phyloP scores from a whole-genome alignment of 2,113 vertebrate genomes.

The Bubalus kerabau region DNA sequence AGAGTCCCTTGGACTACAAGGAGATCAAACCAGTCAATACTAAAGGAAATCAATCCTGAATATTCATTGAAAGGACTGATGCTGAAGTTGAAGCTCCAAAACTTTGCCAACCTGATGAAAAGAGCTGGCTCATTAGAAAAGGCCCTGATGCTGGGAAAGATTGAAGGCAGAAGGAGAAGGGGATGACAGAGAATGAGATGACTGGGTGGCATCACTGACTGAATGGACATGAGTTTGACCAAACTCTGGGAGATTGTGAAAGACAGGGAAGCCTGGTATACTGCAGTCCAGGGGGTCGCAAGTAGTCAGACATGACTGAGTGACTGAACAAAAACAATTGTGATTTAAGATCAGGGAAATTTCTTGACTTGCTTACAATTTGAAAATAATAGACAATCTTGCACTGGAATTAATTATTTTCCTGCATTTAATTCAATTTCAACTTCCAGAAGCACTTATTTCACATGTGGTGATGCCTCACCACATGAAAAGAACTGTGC shows the following conservation, averaged over 20 bases:
- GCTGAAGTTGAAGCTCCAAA: neutral
- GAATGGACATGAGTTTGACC: neutral
- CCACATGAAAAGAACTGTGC: neutral
- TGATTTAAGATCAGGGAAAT: neutral
- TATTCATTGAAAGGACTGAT: neutral
- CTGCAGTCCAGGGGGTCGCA: neutral
- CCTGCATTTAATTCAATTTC: neutral
- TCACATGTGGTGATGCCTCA: neutral
- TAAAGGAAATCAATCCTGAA: neutral
- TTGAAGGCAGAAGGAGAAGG: neutral
- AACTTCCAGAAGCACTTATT: neutral
- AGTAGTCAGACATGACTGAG: neutral
- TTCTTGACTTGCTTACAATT: neutral
- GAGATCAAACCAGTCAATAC: neutral
- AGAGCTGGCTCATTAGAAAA: neutral
- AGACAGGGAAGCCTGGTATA: neutral
- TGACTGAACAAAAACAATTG: neutral
- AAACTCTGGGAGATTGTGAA: neutral
- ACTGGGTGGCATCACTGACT: neutral
- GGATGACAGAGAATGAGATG: neutral
- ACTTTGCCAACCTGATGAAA: neutral
- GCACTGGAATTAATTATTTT: neutral
- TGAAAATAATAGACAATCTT: neutral
- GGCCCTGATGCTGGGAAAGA: neutral
- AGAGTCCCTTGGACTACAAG: neutral